A percentile compares a stretch with the other conserved stretches of the same genome.
These are phyloP conservation scores for Zaprionus obscuricornis DNA, from an alignment of 2,888 invertebrate species.

Conservation along the genomic window DNA sequence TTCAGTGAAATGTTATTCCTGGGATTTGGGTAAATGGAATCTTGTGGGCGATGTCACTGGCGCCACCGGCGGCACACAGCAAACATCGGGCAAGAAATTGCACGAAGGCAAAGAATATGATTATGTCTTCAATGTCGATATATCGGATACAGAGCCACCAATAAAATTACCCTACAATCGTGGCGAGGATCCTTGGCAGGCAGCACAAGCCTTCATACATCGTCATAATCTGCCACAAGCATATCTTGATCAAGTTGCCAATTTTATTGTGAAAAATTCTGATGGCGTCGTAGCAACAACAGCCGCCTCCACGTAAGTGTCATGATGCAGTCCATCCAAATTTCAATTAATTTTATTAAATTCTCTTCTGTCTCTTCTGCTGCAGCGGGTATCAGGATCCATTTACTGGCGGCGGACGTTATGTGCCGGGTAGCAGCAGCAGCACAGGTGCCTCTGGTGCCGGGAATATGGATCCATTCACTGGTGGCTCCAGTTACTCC, in stretches of 20 bases:
- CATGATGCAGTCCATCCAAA: no score
- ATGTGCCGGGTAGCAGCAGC: constrained; percentile 85
- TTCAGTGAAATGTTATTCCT: constrained; percentile 91
- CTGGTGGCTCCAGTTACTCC: constrained; percentile 88
- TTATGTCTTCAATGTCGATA: constrained; percentile 97
- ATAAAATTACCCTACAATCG: constrained; percentile 96
- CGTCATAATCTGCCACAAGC: constrained; percentile 92
- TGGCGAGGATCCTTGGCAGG: constrained; percentile 95
- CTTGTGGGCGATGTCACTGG: constrained; percentile 96
- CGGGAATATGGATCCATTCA: constrained; percentile 87
- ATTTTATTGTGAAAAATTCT: constrained; percentile 94
- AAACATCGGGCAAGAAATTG: constrained; percentile 89
- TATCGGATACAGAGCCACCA: constrained; percentile 94
- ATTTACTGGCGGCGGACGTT: constrained; percentile 88
- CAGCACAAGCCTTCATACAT: constrained; percentile 95
- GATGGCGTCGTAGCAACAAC: constrained; percentile 27
- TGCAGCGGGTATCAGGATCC: constrained; percentile 86
- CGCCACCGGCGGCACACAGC: constrained; percentile 87
- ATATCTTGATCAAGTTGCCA: constrained; percentile 95
- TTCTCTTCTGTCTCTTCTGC: no score
- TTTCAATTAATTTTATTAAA: background rate
- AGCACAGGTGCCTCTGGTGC: constrained; percentile 70
- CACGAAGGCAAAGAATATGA: constrained; percentile 96
- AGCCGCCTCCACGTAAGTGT: constrained; percentile 48
- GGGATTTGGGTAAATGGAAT: constrained; percentile 90